phyloP scores from a whole-genome alignment of 2,888 invertebrate species.

The Spisula subtruncata region DNA sequence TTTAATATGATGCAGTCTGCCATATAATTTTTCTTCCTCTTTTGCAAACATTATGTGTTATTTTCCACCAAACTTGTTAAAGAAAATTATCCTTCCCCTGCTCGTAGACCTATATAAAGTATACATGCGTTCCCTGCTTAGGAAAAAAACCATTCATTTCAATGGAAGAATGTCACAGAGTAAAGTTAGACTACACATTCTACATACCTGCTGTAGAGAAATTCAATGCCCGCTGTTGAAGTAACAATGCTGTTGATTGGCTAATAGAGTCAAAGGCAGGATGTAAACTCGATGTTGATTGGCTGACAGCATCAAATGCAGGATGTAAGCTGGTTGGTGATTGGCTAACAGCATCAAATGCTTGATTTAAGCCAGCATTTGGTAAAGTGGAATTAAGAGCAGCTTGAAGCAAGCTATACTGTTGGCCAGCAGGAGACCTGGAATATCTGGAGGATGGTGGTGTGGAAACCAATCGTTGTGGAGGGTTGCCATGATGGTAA shows the following conservation, averaged over 20 bases:
- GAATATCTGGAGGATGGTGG: constrained; percentile 50
- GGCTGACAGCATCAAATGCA: constrained; percentile 63
- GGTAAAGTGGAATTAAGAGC: constrained; percentile 67
- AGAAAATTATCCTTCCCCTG: no score
- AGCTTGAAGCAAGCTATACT: constrained; percentile 68
- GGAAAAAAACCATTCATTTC: no score
- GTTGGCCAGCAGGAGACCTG: constrained; percentile 47
- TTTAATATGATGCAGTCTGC: no score
- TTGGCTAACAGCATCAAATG: constrained; percentile 63
- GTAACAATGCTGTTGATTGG: constrained; percentile 37
- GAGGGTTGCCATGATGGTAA: constrained; percentile 52
- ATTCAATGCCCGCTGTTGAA: constrained; percentile 45
- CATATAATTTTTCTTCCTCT: no score
- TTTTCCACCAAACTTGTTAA: no score
- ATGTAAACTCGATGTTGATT: constrained; percentile 59
- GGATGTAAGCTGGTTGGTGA: constrained; percentile 61
- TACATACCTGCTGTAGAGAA: constrained; percentile 45
- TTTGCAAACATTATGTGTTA: no score
- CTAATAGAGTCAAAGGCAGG: constrained; percentile 40
- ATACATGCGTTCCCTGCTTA: no score
- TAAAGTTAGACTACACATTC: no score
- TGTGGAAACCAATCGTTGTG: constrained; percentile 42
- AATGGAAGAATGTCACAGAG: no score
- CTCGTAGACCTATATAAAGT: no score
- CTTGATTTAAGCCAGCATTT: constrained; percentile 62